phyloP scores from a whole-genome alignment of 2,888 invertebrate species.

The Epirrhoe tristata region DNA sequence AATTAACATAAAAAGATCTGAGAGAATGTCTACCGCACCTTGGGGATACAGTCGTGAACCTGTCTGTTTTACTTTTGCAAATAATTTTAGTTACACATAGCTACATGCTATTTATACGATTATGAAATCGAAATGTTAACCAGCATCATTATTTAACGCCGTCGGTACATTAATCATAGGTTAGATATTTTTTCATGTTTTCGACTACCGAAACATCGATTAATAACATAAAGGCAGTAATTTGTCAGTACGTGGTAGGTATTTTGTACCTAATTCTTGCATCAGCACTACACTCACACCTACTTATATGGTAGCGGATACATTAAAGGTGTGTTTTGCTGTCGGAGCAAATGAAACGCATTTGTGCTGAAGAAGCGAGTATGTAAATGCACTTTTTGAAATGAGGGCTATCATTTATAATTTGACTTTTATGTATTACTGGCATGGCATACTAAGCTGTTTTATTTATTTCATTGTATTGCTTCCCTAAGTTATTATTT shows the following conservation, averaged over 20 bases:
- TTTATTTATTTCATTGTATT: not conserved
- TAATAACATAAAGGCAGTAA: constrained; percentile 53
- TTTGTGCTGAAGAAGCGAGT: not conserved
- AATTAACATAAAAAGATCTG: too few species aligned
- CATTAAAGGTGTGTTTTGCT: constrained; percentile 1
- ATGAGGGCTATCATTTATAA: not conserved
- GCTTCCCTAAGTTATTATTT: not conserved
- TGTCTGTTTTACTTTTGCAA: too few species aligned
- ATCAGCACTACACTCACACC: constrained; percentile 21
- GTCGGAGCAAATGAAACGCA: constrained; percentile 7
- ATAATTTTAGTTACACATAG: too few species aligned
- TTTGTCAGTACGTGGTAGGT: constrained; percentile 48
- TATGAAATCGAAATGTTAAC: constrained; percentile 62
- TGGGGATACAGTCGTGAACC: too few species aligned
- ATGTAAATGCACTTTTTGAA: not conserved
- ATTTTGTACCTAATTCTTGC: constrained; percentile 28
- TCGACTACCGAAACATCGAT: constrained; percentile 58
- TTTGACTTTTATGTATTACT: not conserved
- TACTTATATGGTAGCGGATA: constrained; percentile 22
- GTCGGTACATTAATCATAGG: constrained; percentile 65
- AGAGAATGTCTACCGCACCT: too few species aligned
- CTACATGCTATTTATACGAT: too few species aligned
- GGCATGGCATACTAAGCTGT: not conserved
- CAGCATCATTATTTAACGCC: constrained; percentile 70
- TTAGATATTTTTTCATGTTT: constrained; percentile 59